Evolutionary conservation across 2,797 vertebrate species (phyloP), one percentile per base, ranked within the genome.

Genomic region (Acomys russatus): DNA sequence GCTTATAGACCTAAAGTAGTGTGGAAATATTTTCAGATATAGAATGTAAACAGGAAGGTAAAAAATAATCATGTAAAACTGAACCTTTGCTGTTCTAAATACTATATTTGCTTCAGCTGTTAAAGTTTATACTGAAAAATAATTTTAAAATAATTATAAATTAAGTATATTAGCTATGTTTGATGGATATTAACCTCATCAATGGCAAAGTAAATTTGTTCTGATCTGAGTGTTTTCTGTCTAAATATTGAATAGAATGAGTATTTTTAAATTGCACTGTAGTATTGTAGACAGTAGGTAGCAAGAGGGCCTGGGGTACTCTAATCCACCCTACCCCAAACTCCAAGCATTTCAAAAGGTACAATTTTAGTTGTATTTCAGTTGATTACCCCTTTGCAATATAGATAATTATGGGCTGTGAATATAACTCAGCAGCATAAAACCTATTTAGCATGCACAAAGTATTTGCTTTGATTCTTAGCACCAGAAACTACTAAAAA

Each of bases 11-110:
- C 70, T 44, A 66, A 87, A 94, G 49, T 61, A 79, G 90, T 49
- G 63, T 90, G 30, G 17, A 59, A n/a, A 94, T 95, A 94, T 71
- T 92, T 88, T 88, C 66, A 94, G 63, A 94, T 95, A 94, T 35
- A 64, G 33, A 83, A 70, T 96, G 70, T 85, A 79, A 78, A 96
- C 54, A 73, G 79, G 84, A 94, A 44, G 15, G 22, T 73, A 96
- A 91, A 66, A 54, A 84, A 94, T 49, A 54, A 84, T 92, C 82
- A 33, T 23, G 3, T 68, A 38, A 83, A 89, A 18, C 35, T 76
- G 63, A 96, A 90, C 4, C 35, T 74, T 68, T 82, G 49, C 6
- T 94, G 38, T n/a, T 90, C 90, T 44, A 88, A 95, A 94, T 84
- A 35, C 79, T 82, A 92, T 70, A 64, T 91, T 94, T 83, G 70